A percentile compares a stretch with the other conserved stretches of the same genome.
phyloP scores from a whole-genome alignment of 2,888 invertebrate species.

The Ctena decussata region DNA sequence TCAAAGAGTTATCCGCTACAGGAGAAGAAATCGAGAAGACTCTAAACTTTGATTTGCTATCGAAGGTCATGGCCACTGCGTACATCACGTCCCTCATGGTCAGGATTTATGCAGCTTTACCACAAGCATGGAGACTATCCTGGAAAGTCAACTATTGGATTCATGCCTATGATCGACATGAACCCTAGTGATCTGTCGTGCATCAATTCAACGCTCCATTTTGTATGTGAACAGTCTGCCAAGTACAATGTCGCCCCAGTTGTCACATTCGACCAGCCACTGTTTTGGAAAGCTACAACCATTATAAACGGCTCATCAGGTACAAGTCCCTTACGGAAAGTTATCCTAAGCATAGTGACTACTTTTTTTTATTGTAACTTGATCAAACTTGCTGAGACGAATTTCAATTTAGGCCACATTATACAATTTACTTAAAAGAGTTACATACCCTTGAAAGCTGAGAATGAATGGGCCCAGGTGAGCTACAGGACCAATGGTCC shows the following conservation, averaged over 20 bases:
- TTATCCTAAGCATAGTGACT: too few relatives aligned
- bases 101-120: slow-evolving; percentile 50
- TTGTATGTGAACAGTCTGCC: slow-evolving; percentile 48
- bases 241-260: slow-evolving; percentile 46
- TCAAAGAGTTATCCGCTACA: background rate
- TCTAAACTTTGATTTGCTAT: background rate
- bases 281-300: slow-evolving; percentile 33
- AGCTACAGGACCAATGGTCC: too few relatives aligned
- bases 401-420: too few relatives aligned
- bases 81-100: slow-evolving; percentile 48
- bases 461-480: too few relatives aligned
- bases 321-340: background rate
- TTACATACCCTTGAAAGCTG: too few relatives aligned
- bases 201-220: slow-evolving; percentile 57
- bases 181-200: slow-evolving; percentile 65
- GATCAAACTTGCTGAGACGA: too few relatives aligned
- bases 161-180: slow-evolving; percentile 71
- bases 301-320: background rate
- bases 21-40: background rate
- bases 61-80: slow-evolving; percentile 36
- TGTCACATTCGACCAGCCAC: slow-evolving; percentile 53
- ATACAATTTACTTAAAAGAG: too few relatives aligned
- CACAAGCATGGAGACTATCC: background rate
- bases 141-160: slow-evolving; percentile 9
- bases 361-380: too few relatives aligned